Evolutionary conservation across 2,113 vertebrate species (phyloP), one percentile per base, ranked within the genome.

Genomic region (Mionectes macconnelli): DNA sequence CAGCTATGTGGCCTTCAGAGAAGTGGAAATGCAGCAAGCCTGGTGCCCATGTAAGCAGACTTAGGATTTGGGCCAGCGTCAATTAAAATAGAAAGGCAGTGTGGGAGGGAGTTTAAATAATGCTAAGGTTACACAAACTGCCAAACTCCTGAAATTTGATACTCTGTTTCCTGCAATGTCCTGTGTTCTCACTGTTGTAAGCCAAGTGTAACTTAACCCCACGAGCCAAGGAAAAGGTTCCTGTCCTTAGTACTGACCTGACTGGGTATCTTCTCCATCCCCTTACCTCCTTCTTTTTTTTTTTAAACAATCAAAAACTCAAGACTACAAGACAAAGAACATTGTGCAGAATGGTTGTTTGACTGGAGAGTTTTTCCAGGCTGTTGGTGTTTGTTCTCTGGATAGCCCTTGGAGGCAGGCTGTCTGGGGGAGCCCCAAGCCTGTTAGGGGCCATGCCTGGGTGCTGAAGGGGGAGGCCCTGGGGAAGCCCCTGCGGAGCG

Each of bases 101-200:
- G 81, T 90, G 62, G 89, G 81, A 91, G 49, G 35, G 81, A 91
- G 75, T 66, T 94, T 82, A 91, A 93, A 80, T 96, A 95, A 89
- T 90, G 76, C 78, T 82, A 45, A 85, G 77, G 70, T 93, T 90
- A 94, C 73, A 89, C 66, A 84, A 89, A 89, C 62, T 76, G 87
- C 74, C 87, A 39, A 72, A 94, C 83, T 94, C 83, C 56, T 93
- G 94, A 93, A 96, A 96, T 81, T 74, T 3, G 75, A 49, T 94
- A 74, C 94, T 92, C 40, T 39, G 30, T 93, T 96, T 97, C 93
- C 93, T 93, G 83, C 73, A 40, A 1, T 85, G 81, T 91, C 57
- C n/a, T 35, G 37, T 56, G 87, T 89, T 94, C 77, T 94, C 66
- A 28, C 62, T 85, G n/a, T 87, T 89, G 87, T 94, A 76, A 89